Evolutionary conservation across 1,140 invertebrate species (phyloP).

Genomic region (Plutomurus gul): DNA sequence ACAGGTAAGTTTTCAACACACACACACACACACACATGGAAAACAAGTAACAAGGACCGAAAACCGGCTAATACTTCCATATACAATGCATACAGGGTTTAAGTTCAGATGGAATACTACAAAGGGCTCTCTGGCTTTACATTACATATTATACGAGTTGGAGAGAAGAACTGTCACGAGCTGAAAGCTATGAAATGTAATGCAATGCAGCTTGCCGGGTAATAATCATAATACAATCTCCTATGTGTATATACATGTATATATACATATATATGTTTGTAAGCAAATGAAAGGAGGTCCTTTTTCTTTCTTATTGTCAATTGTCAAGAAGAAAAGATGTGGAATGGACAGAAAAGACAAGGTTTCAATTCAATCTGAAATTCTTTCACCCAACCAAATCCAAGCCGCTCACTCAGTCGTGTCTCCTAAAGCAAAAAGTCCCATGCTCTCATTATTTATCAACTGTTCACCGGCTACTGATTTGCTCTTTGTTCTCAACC

Average conservation of each 20-base stretch:
- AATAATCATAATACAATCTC: constrained; percentile 19
- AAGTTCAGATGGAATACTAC: neutral
- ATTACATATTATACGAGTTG: neutral
- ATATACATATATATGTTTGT: neutral
- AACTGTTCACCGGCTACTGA: too few species aligned
- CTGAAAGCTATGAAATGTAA: constrained; percentile 27
- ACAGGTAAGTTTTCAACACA: constrained; percentile 2
- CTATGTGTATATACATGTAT: neutral
- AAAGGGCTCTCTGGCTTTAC: neutral
- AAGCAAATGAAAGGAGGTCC: neutral
- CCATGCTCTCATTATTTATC: too few species aligned
- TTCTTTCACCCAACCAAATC: too few species aligned
- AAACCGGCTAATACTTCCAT: neutral
- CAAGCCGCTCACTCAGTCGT: too few species aligned
- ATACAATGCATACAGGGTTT: neutral
- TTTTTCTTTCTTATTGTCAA: neutral
- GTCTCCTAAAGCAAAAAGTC: too few species aligned
- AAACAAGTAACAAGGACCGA: neutral
- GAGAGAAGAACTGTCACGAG: constrained; percentile 5
- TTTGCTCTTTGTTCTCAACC: too few species aligned
- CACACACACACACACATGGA: constrained; percentile 3
- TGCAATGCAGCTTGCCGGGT: constrained; percentile 20
- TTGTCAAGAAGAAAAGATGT: neutral
- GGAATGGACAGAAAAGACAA: neutral
- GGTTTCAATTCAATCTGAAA: neutral